Evolutionary conservation across 1,140 invertebrate genomes (phyloP), one percentile per base, ranked within the genome.

Genomic region (Drosophila subobscura): DNA sequence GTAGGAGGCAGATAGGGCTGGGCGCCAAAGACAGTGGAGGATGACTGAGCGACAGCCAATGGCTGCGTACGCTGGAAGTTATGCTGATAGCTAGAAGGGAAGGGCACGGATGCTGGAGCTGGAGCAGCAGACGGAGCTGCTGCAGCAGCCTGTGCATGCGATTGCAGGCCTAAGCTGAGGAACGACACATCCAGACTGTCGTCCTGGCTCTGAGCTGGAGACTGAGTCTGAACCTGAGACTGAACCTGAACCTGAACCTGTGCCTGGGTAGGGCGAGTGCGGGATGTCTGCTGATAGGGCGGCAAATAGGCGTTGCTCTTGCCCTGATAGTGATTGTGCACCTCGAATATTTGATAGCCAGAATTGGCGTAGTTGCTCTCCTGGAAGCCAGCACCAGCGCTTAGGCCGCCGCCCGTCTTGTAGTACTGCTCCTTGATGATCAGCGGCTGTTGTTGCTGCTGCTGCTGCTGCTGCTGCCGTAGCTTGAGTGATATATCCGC

Each of bases 301-400:
- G 81, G 83, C 59, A 88, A 40, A 40, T 88, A 78, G 29, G 66
- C 58, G 25, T 63, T 55, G 6, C 41, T 54, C 25, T 72, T 77
- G 55, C 56, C 77, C 44, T 70, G 54, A 23, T 89, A 83, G 8
- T 90, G 81, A 51, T 90, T 90, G 66, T 90, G 88, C 25, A 90
- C 88, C 77, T 90, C 88, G 20, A 88, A 90, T 27, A 90, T 81
- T 50, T 90, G 88, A 52, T 90, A 90, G 47, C 74, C 73, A 2
- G 84, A 89, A 33, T 84, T 76, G 37, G 58, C 84, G 27, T 84
- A 90, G 42, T 49, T 83, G 29, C 78, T 73, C 58, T 90, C 86
- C 72, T 90, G 72, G 44, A 90, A 90, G 20, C 68, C 66, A 20
- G 16, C 16, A 14, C 40, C 29, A 10, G 7, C 3, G 29, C 29